Evolutionary conservation across 2,113 vertebrate genomes (phyloP), one percentile per base, ranked within the genome.

Genomic region (Ciconia stormi): DNA sequence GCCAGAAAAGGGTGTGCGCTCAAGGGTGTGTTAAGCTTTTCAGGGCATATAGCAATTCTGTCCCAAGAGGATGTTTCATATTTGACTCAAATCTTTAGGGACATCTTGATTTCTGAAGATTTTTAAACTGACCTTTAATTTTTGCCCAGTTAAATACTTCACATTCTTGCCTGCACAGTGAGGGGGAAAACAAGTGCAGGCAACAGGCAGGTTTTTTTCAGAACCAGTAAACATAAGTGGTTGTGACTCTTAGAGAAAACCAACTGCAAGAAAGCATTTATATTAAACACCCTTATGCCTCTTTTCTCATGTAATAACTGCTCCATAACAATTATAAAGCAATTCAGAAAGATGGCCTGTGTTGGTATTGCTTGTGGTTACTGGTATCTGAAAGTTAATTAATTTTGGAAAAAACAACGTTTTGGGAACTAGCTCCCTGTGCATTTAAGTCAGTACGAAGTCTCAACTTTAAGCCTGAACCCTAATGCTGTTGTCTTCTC

Each of bases 331-430:
- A 85, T 55, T 76, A 71, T 6, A 87, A 87, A 83, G 72, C 69
- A 79, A 71, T 72, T 77, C 73, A 70, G 67, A 53, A 77, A 69
- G 63, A 91, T 27, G n/a, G 71, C 7, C 13, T 66, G 29, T 63
- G 88, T 71, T 94, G 40, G 11, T 34, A 76, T 38, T 49, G 59
- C 23, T 74, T 79, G 63, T 69, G 70, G 73, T 50, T 79, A 61
- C 65, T 44, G 52, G 34, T 29, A 93, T 46, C 78, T 86, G 29
- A 70, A 88, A 79, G 88, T 84, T 93, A 94, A 95, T 93, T 96
- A 93, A 59, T 91, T 95, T 40, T 59, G 72, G 72, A 92, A 94
- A 95, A 97, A 94, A 53, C 16, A 87, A 90, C 26, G 46, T 83
- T 93, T 38, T n/a, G 83, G 82, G 93, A 93, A 36, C 1, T 25